Percentiles rank a stretch among this genome's conserved stretches.
phyloP scores from a whole-genome alignment of 2,797 vertebrate species.

The Hypotaenidia philippensis region DNA sequence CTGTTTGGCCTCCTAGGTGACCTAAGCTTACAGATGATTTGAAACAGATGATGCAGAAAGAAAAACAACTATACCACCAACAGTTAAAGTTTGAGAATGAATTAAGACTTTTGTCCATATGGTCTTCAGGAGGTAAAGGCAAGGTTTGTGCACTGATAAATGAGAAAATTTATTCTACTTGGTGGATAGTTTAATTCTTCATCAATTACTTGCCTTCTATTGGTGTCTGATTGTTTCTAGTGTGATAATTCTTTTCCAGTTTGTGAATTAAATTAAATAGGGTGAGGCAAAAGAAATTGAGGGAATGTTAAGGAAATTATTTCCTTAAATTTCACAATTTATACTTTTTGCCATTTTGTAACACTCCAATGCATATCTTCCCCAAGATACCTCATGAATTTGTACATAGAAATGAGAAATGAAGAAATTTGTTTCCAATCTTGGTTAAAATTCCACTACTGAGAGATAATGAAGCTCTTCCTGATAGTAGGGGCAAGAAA shows the following conservation, averaged over 20 bases:
- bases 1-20: slow-evolving; percentile 4
- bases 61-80: slow-evolving; percentile 59
- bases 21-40: slow-evolving; percentile 25
- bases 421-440: not conserved
- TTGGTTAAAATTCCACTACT: not conserved
- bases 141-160: not conserved
- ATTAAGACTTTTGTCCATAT: not conserved
- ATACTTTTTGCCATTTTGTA: not conserved
- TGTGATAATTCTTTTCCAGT: not conserved
- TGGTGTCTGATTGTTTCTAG: not conserved
- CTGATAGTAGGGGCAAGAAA: not conserved
- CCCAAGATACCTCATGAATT: not conserved
- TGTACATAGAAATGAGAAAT: not conserved
- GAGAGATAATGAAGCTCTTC: not conserved
- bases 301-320: not conserved
- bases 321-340: not conserved
- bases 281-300: not conserved
- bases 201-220: not conserved
- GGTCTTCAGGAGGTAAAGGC: slow-evolving; percentile 1
- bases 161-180: not conserved
- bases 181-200: not conserved
- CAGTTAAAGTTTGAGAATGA: slow-evolving; percentile 36
- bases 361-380: not conserved
- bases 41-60: slow-evolving; percentile 61
- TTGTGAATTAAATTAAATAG: not conserved